Base-by-base conservation (phyloP, 1,140 invertebrate species). In the Oreohelix idahoensis region DNA sequence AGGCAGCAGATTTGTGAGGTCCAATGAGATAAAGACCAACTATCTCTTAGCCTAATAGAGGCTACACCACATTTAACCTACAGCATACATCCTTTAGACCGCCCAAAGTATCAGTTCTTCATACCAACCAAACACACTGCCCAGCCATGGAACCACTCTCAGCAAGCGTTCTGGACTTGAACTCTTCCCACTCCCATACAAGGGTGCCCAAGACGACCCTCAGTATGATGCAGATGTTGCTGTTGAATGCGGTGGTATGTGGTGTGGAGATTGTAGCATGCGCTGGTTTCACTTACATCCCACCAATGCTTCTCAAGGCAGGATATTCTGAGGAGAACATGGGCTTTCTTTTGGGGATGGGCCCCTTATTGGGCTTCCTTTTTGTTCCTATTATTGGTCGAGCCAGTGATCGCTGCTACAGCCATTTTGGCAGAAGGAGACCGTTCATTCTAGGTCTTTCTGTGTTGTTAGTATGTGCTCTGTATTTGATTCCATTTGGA, bases 211-310 rank as follows among this genome's bases (percentile, higher is more conserved):
- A 69, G 23, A 39, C 20, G 66, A 84, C 73, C 35, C 71, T 89
- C 38, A 84, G 83, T 35, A 32, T 90, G 15, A 2, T 85, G 0
- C 89, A 90, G 82, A 89, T 92, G 80, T 42, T 92, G 38, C 79
- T 92, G 17, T 79, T 94, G 10, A 94, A 94, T 87, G 84, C 91
- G 23, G 86, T 94, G 32, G 92, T 93, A 0, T 94, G 92, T 87
- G 94, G 93, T 39, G 87, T 94, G n/a, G 94, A 94, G 89, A 90
- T 94, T 42, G 92, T 91, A 83, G 91, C 92, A 38, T 93, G 92
- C 85, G 92, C 93, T 53, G 93, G 93, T n/a, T 94, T 94, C 87
- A 92, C 92, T 5, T 94, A 93, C 86, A 92, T 94, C 79, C 93
- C 94, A 29, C 94, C 94, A 35, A 89, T 94, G 87, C 83, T 94